Evolutionary conservation across 2,113 vertebrate species (phyloP).

Genomic region (Oncorhynchus nerka): DNA sequence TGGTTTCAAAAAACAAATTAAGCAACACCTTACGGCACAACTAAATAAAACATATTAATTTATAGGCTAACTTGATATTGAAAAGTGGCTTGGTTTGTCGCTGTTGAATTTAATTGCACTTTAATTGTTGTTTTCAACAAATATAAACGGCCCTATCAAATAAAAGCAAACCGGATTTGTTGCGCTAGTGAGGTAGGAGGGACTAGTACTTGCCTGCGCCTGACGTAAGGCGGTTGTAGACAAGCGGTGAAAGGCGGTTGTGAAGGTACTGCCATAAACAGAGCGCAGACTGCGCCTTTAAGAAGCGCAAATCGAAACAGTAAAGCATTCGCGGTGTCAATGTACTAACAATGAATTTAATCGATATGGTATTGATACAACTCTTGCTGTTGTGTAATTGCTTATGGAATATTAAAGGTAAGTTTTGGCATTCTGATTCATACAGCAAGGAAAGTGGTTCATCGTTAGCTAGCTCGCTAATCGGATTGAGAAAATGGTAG

Average conservation of each 20-base stretch:
- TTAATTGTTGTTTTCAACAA: background rate
- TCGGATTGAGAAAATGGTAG: constrained; percentile 44
- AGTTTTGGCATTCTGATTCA: constrained; percentile 34
- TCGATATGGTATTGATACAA: constrained; percentile 64
- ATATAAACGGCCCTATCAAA: background rate
- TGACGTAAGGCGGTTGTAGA: constrained; percentile 49
- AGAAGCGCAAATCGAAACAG: constrained; percentile 56
- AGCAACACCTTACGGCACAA: too few species aligned
- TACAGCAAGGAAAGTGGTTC: constrained; percentile 7
- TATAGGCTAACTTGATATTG: too few species aligned
- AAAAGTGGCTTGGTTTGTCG: too few species aligned
- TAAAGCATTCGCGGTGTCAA: constrained; percentile 30
- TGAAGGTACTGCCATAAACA: constrained; percentile 38
- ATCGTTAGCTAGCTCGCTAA: constrained; percentile 35
- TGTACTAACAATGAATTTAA: constrained; percentile 48
- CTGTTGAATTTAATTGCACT: background rate
- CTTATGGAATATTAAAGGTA: constrained; percentile 59
- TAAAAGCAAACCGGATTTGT: background rate
- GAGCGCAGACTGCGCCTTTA: constrained; percentile 60
- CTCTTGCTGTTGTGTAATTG: constrained; percentile 59
- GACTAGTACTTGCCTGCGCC: constrained; percentile 25
- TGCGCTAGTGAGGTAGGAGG: constrained; percentile 37
- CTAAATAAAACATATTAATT: too few species aligned
- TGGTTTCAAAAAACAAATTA: too few species aligned
- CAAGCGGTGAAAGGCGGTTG: constrained; percentile 40